Evolutionary conservation across 2,113 vertebrate species (phyloP), one percentile per base, ranked within the genome.

Genomic region (Ammodytes marinus): DNA sequence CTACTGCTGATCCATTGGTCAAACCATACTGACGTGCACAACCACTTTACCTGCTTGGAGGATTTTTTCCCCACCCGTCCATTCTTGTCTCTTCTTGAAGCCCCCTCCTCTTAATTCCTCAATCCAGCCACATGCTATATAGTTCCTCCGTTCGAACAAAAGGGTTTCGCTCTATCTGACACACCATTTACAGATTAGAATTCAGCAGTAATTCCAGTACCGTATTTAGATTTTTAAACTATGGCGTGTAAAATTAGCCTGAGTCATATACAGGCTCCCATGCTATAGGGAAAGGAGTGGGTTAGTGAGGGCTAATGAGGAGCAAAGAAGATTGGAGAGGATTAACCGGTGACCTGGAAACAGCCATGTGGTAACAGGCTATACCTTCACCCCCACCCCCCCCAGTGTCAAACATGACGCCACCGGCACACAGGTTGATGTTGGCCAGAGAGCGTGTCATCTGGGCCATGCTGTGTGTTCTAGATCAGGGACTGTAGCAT

Each of bases 251-350:
- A 69, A 79, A 79, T 72, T 69, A 74, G 39, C 14, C 27, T 53
- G 61, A 64, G 47, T 52, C 66, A 57, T 12, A 53, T 65, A 47
- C 40, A 12, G n/a, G 70, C 61, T 79, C 66, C 42, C 64, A 35
- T 0, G 47, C 77, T 63, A 75, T 50, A 40, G 84, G 27, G 69
- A 82, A 82, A 73, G 82, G n/a, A 82, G 65, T 3, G 37, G 82
- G 81, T 85, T 88, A 88, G 27, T 27, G 89, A 90, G 85, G 85
- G 82, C 82, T 92, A 88, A 90, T 88, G 69, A 80, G 85, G 77
- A 88, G 89, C 79, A 94, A 94, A 94, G 90, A 80, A 94, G 94
- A 92, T 95, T 94, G 87, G 42, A 81, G 59, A 19, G 87, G 91
- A 90, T 94, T 94, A 94, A 77, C 79, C 27, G 11, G 60, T 91